These are phyloP conservation scores for Oscheius onirici DNA, from an alignment of 2,888 invertebrate genomes.

Conservation along the genomic window DNA sequence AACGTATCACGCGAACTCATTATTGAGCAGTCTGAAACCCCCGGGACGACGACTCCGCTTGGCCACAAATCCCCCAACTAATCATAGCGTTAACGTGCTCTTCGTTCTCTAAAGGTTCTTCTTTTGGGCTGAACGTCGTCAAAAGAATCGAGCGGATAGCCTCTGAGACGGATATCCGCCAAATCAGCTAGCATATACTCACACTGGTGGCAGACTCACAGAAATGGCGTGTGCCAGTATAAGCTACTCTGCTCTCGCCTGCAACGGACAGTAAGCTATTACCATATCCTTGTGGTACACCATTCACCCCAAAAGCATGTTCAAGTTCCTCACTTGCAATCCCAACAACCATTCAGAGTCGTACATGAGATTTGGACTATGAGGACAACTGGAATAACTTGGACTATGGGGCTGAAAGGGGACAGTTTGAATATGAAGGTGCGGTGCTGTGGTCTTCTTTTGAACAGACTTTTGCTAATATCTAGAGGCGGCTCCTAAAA, in stretches of 20 bases:
- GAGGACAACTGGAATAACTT: not conserved
- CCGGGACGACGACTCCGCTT: conserved; percentile 19
- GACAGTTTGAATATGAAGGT: not conserved
- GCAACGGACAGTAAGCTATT: conserved; percentile 58
- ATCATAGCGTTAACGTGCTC: conserved; percentile 23
- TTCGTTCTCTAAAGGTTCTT: conserved; percentile 25
- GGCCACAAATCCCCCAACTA: conserved; percentile 24
- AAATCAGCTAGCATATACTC: conserved; percentile 19
- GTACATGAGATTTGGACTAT: not conserved
- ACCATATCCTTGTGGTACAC: conserved; percentile 2
- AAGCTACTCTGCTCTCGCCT: conserved; percentile 55
- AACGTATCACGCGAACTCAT: not conserved
- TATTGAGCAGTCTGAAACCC: conserved; percentile 12
- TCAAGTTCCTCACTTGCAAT: conserved; percentile 1
- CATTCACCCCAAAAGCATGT: not conserved
- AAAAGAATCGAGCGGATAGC: conserved; percentile 19
- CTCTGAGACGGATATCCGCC: conserved; percentile 24
- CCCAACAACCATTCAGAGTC: not conserved
- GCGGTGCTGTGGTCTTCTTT: not conserved
- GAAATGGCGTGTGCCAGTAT: conserved; percentile 56
- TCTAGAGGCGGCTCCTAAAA: conserved; percentile 26
- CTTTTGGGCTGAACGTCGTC: conserved; percentile 19
- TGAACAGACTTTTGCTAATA: conserved; percentile 4
- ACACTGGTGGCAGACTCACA: conserved; percentile 8
- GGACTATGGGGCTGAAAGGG: not conserved